Base-by-base conservation (phyloP, 1,140 invertebrate genomes). In the Drosophila littoralis region DNA sequence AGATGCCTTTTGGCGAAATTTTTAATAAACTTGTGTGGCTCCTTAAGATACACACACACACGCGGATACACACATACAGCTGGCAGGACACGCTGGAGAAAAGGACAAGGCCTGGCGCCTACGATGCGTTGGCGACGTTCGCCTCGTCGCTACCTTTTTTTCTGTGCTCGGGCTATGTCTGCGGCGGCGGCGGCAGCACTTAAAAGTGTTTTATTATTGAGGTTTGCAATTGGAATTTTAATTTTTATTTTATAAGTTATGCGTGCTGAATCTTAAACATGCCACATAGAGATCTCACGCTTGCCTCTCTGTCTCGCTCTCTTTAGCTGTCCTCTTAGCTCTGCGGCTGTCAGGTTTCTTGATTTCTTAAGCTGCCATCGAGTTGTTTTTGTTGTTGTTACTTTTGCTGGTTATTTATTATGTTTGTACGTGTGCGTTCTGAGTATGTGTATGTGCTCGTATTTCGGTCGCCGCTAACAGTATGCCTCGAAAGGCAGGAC, bases 161-260 rank as follows among this genome's bases (percentile, higher is more conserved):
- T 22, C 7, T 50, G 35, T 38, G 43, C 12, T 9, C 17, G n/a
- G 42, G 13, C 45, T 12, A 48, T 15, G 51, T 40, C 46, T 67
- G 67, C 57, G 42, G 61, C 60, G 22, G 50, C 22, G 22, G 22
- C 22, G 22, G 22, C 43, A 42, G 75, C 75, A 79, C 73, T 88
- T 78, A 73, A 89, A 88, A 83, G 77, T 83, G 77, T 83, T 88
- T 86, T 88, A 83, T 81, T 89, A 78, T 78, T 75, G 77, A 55
- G 68, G 84, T 69, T 78, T 89, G 77, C 77, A 74, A 78, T 81
- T 84, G 84, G 84, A 89, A 89, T 89, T 88, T 88, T 88, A 88
- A 88, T 88, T 89, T 77, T 67, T 81, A 89, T 89, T 89, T 89
- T 75, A 89, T 89, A 89, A 84, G 84, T 77, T 74, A 79, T 89